These are phyloP conservation scores for Diabrotica balteata DNA, from an alignment of 2,888 invertebrate genomes.

Conservation along the genomic window DNA sequence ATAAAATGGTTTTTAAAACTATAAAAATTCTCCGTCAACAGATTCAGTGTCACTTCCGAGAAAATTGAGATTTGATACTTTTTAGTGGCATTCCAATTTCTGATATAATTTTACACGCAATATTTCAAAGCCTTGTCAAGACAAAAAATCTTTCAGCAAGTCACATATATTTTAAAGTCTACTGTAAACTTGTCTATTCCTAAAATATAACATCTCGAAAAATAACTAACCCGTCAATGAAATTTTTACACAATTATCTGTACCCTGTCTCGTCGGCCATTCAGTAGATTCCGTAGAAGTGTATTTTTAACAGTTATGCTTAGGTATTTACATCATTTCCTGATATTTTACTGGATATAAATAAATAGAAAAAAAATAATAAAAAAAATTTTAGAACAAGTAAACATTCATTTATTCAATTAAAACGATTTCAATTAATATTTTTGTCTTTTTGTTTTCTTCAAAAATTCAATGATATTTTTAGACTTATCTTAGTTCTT, in stretches of 20 bases:
- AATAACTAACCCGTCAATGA: background rate
- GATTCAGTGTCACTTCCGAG: constrained; percentile 51
- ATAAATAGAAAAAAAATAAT: no score
- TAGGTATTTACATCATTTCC: no score
- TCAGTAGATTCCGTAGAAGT: no score
- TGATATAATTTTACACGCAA: constrained; percentile 55
- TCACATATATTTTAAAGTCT: constrained; percentile 3
- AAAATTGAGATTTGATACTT: constrained; percentile 49
- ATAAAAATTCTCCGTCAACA: constrained; percentile 40
- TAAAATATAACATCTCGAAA: background rate
- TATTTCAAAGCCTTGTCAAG: constrained; percentile 54
- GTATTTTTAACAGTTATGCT: no score
- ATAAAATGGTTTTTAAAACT: background rate
- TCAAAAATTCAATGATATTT: no score
- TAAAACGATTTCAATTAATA: no score
- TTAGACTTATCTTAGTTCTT: no score
- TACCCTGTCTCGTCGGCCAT: no score
- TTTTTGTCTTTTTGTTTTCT: no score
- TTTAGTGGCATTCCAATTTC: constrained; percentile 53
- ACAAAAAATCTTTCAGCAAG: background rate
- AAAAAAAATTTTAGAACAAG: no score
- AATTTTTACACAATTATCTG: background rate
- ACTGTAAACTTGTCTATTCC: background rate
- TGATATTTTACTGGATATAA: no score
- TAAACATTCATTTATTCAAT: no score